Evolutionary conservation across 2,113 vertebrate species (phyloP).

Genomic region (Vicugna pacos): DNA sequence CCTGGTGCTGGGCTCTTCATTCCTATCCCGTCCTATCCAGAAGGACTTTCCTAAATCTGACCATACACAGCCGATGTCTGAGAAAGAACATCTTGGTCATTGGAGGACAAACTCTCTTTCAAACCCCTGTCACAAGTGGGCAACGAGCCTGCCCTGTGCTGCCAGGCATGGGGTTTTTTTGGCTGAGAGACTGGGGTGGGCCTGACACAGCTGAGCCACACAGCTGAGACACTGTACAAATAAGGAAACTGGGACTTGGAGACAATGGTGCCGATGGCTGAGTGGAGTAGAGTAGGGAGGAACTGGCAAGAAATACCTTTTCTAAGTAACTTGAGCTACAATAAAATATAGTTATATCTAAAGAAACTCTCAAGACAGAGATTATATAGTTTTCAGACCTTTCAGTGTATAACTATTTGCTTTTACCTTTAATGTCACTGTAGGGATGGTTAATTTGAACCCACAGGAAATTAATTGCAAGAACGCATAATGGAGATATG

Average conservation of each 20-base stretch:
- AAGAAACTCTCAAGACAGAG: constrained; percentile 53
- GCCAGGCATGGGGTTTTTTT: background rate
- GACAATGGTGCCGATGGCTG: background rate
- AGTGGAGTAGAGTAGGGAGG: background rate
- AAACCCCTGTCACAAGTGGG: background rate
- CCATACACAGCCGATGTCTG: background rate
- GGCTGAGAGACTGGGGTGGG: background rate
- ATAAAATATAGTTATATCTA: constrained; percentile 57
- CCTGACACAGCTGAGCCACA: constrained; percentile 29
- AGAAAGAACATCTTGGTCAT: constrained; percentile 45
- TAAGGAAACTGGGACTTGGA: constrained; percentile 48
- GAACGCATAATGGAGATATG: constrained; percentile 24
- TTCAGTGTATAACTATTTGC: constrained; percentile 3
- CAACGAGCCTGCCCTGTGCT: background rate
- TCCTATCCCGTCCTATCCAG: background rate
- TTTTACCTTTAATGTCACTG: constrained; percentile 40
- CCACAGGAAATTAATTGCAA: constrained; percentile 59
- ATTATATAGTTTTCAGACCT: constrained; percentile 31
- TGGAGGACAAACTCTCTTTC: constrained; percentile 21
- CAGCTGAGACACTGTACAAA: background rate
- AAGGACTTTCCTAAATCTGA: constrained; percentile 35
- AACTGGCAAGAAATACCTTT: constrained; percentile 34
- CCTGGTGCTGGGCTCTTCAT: background rate
- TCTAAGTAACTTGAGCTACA: constrained; percentile 47
- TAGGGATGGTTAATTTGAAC: constrained; percentile 31